phyloP scores from a whole-genome alignment of 2,888 invertebrate species.

The Limnephilus marmoratus region DNA sequence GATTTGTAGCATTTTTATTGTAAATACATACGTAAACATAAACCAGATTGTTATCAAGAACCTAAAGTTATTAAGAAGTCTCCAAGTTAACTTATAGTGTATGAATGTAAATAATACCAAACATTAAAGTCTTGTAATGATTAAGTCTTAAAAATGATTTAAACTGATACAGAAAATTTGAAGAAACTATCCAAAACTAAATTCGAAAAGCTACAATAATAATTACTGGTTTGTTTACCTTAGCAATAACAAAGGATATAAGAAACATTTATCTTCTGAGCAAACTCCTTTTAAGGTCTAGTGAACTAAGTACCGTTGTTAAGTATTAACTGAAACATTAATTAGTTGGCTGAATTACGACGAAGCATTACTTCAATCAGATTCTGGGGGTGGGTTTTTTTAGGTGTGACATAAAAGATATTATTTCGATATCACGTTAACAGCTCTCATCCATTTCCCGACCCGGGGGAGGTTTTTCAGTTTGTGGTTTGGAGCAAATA shows the following conservation, averaged over 20 bases:
- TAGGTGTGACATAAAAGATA: not conserved
- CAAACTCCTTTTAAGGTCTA: not conserved
- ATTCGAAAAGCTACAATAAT: not conserved
- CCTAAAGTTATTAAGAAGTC: too few species aligned
- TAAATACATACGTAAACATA: too few species aligned
- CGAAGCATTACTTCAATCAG: not conserved
- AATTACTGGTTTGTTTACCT: not conserved
- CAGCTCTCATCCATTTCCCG: not conserved
- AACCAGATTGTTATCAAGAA: too few species aligned
- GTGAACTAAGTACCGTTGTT: not conserved
- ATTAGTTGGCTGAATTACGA: not conserved
- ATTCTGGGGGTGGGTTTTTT: not conserved
- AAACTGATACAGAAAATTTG: not conserved
- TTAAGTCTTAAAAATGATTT: too few species aligned
- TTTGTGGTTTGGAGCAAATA: not conserved
- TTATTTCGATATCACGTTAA: not conserved
- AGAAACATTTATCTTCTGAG: not conserved
- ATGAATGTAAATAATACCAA: too few species aligned
- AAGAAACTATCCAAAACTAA: not conserved
- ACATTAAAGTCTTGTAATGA: too few species aligned
- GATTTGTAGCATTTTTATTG: too few species aligned
- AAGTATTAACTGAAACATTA: not conserved
- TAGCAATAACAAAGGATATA: not conserved
- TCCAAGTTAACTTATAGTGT: too few species aligned
- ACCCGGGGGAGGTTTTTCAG: not conserved